Base-by-base conservation (phyloP, 2,888 invertebrate genomes). In the Mactromeris polynyma region DNA sequence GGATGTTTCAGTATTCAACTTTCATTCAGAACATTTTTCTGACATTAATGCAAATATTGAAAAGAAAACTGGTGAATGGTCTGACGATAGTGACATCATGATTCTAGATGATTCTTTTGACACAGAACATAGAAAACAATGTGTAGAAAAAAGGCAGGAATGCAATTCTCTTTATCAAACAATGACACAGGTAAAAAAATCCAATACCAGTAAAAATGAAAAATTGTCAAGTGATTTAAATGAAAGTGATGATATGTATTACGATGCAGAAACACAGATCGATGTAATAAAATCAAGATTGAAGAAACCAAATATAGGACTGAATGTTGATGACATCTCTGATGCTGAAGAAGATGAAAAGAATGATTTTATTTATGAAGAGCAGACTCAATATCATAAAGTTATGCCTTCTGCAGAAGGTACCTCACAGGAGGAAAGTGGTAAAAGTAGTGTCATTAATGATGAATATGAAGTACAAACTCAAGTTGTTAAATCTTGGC, bases 11-110 rank as follows among this genome's bases (percentile, higher is more conserved):
- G 82, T 64, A 26, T 86, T 86, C 83, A 78, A 83, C 54, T 83
- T 86, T 36, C 54, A 82, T 36, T 86, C 83, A 26, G 82, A 82
- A 82, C 54, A 77, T 73, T 83, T 83, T 46, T 69, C 83, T 26
- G 83, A 83, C 77, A 77, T 86, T 85, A 79, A 80, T 31, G 42
- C 26, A n/a, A 80, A 84, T 14, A 0, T 26, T 26, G 38, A 21
- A 7, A 38, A n/a, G 33, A 38, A 40, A 19, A 54, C 36, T 14
- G 33, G 31, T 17, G 38, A 64, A 4, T 42, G 69, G 26, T 73
- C 73, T 33, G 73, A 84, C 17, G 77, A 84, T 21, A 77, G 81
- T 77, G 77, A 81, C 46, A 77, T 78, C 11, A 46, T 40, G 58
- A 82, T 77, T 64, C n/a, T 82, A 26, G 58, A 51, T 58, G 17